Conservation (phyloP, 2,888 invertebrate species). For the Parascotia fuliginaria region DNA sequence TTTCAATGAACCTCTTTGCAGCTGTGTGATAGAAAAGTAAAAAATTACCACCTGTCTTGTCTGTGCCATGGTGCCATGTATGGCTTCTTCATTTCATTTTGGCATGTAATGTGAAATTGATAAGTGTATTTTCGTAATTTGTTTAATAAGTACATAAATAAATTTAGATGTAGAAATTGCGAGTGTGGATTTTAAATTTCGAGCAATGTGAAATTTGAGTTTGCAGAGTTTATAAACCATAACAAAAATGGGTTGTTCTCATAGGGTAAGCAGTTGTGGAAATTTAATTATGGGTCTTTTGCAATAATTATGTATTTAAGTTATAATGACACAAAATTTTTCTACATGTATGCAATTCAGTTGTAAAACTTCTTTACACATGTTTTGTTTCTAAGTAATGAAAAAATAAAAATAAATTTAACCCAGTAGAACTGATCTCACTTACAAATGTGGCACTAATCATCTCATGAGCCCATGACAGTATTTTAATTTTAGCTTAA, state of each 20-base stretch:
- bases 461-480: too few relatives aligned
- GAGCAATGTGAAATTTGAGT: constrained; percentile 40
- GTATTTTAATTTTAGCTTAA: too few relatives aligned
- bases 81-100: constrained; percentile 50
- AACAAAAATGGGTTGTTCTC: constrained; percentile 13
- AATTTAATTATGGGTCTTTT: background rate
- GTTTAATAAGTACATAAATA: constrained; percentile 19
- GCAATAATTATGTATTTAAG: too few relatives aligned
- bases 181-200: constrained; percentile 27
- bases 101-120: constrained; percentile 45
- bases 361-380: too few relatives aligned
- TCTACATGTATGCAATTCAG: too few relatives aligned
- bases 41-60: constrained; percentile 46
- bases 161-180: constrained; percentile 31
- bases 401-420: too few relatives aligned
- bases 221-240: background rate
- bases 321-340: too few relatives aligned
- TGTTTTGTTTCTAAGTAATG: too few relatives aligned
- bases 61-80: constrained; percentile 36
- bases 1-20: constrained; percentile 25
- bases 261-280: constrained; percentile 14
- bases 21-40: constrained; percentile 23
- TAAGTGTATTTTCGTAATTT: constrained; percentile 30
- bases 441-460: too few relatives aligned
- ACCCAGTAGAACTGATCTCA: too few relatives aligned